phyloP scores from a whole-genome alignment of 1,140 invertebrate genomes.

The Globodera rostochiensis region DNA sequence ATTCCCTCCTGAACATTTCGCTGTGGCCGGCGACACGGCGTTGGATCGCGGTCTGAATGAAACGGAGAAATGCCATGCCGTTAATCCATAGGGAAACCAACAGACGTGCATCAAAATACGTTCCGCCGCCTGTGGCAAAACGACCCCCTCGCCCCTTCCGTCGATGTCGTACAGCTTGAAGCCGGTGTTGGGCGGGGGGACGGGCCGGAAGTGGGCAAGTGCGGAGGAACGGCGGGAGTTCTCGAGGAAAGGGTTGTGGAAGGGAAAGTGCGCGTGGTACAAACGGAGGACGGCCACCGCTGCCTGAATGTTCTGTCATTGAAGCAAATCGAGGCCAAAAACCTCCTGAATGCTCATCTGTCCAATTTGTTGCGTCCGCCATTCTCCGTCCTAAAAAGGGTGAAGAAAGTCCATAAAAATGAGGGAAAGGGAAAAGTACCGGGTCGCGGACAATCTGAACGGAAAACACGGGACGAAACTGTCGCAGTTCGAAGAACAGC shows the following conservation, averaged over 20 bases:
- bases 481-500: slow-evolving; percentile 47
- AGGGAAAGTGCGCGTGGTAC: slow-evolving; percentile 44
- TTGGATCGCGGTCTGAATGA: slow-evolving; percentile 43
- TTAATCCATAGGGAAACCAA: not conserved
- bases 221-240: slow-evolving; percentile 28
- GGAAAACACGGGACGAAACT: slow-evolving; percentile 39
- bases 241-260: slow-evolving; percentile 46
- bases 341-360: slow-evolving; percentile 52
- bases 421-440: not conserved
- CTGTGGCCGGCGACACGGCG: slow-evolving; percentile 45
- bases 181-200: slow-evolving; percentile 17
- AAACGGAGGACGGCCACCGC: slow-evolving; percentile 41
- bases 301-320: slow-evolving; percentile 8
- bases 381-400: slow-evolving; percentile 41
- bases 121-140: slow-evolving; percentile 36
- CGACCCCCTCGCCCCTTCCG: slow-evolving; percentile 32
- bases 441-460: slow-evolving; percentile 49
- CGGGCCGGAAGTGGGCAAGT: slow-evolving; percentile 20
- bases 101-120: slow-evolving; percentile 33
- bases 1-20: slow-evolving; percentile 43
- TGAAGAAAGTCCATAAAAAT: not conserved
- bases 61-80: not conserved
- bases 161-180: slow-evolving; percentile 53
- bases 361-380: slow-evolving; percentile 42
- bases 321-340: not conserved